Base-by-base conservation (phyloP, 2,797 vertebrate species). In the Distichodus sexfasciatus region DNA sequence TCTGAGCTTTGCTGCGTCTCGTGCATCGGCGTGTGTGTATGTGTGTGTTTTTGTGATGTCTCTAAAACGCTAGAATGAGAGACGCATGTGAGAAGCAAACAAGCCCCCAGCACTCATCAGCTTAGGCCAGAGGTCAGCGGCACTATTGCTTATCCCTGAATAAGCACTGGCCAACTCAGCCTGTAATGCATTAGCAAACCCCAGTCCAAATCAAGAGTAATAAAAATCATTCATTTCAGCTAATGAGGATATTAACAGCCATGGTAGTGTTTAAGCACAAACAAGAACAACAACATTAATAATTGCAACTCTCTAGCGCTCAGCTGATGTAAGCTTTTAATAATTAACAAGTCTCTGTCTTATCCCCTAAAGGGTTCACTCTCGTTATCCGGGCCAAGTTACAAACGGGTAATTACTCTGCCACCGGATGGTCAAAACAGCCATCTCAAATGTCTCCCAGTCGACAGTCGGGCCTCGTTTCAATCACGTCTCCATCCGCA, bases 271-370 rank as follows among this genome's bases (percentile, higher is more conserved):
- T 91, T 90, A 91, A 91, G 89, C 87, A 91, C 88, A 91, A 91
- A 91, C 89, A 92, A 87, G 89, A 90, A 90, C 90, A 91, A 91
- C 90, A 91, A 91, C 90, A 91, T 91, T 91, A 91, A 92, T 91
- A 91, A 90, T 90, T 91, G 89, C 89, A 88, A 88, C 85, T 91
- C 90, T 91, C 88, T 82, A 83, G 90, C 86, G 85, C 87, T 86
- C 82, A 85, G 87, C 89, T 90, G 90, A 91, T 91, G 90, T 90
- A 91, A 91, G 91, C 88, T 89, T 83, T 92, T 90, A 93, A 93
- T 92, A 92, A 92, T 92, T 90, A 91, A 91, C 90, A 90, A 88
- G 90, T 90, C 91, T 88, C 88, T 91, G 89, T 91, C 87, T 91
- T 85, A 85, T 88, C 85, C 90, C 90, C 89, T 72, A 59, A 88